Base-by-base conservation (phyloP, 1,140 invertebrate genomes). In the Theocolax elegans region DNA sequence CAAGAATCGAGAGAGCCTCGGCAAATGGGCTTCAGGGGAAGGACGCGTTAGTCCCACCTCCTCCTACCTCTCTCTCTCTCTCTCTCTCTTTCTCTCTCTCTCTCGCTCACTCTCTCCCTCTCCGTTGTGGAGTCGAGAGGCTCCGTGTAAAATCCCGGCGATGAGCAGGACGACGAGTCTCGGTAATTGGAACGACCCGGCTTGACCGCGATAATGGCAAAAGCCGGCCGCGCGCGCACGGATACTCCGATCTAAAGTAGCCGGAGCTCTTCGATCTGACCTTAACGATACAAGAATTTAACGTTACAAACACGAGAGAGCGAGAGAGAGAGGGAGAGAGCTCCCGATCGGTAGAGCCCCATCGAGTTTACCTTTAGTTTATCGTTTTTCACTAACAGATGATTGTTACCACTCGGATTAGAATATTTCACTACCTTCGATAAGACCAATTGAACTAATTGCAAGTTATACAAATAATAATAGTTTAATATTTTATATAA, bases 201-300 rank as follows among this genome's bases (percentile, higher is more conserved):
- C 80, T 83, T 80, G 78, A 81, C 81, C 78, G 74, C 77, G 75
- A 79, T 81, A 81, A 83, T 83, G 54, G 71, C 62, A 77, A 68
- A 72, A 75, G 71, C 67, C 58, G 15, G 23, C 9, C 13, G 49
- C 35, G 53, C 58, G 44, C 31, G 42, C 53, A 42, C 8, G 56
- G 64, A 58, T 38, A 29, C 38, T 19, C n/a, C 40, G 53, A 67
- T 67, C 53, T 67, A 29, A 67, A 67, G 64, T 58, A 66, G 44
- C 54, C 58, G 15, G 19, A 35, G 8, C 25, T 42, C 56, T 35
- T 17, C 67, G 48, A 63, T 63, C 38, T 69, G 54, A 56, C 59
- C 48, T 56, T 69, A 53, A 62, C 35, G 58, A 69, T 62, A 67
- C 27, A 19, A 58, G 27, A 58, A 67, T 67, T 58, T 31, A 58